Percentiles rank a stretch among this genome's conserved stretches.
phyloP scores from a whole-genome alignment of 2,113 vertebrate species.

The Fukomys damarensis region DNA sequence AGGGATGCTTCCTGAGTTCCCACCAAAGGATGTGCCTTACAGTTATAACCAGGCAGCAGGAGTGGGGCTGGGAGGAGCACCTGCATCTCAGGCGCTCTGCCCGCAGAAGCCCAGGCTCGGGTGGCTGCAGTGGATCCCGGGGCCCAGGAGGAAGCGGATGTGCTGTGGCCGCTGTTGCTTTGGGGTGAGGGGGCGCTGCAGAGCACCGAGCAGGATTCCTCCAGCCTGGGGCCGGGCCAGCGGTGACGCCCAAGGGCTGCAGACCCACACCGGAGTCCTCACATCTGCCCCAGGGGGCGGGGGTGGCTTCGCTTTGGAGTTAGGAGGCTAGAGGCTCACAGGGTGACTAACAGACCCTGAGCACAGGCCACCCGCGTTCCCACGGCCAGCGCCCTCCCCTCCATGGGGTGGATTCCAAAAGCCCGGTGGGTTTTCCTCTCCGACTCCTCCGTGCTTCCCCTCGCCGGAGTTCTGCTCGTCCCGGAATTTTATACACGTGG shows the following conservation, averaged over 20 bases:
- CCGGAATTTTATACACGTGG: not conserved
- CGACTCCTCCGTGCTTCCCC: not conserved
- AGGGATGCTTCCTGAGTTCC: not conserved
- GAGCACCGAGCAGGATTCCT: not conserved
- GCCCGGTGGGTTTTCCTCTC: not conserved
- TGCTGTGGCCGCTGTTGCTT: not conserved
- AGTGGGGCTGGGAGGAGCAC: too few species aligned
- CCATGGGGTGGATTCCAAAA: rapidly evolving
- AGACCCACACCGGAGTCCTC: not conserved
- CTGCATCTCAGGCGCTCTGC: rapidly evolving
- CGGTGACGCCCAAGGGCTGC: not conserved
- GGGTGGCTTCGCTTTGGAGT: too few species aligned
- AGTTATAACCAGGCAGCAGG: not conserved
- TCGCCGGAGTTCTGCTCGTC: not conserved
- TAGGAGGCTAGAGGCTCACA: too few species aligned
- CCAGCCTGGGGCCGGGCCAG: not conserved
- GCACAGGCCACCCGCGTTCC: not conserved
- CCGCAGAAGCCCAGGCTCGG: not conserved
- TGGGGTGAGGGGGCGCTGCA: not conserved
- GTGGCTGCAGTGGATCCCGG: too few species aligned
- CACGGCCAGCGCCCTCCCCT: not conserved
- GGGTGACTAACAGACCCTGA: not conserved
- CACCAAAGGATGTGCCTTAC: not conserved
- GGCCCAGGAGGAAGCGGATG: not conserved
- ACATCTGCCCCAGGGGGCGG: not conserved